These are phyloP conservation scores for Zoroaster sp. DNA, from an alignment of 53 echinoderm and acorn worm species.

Conservation along the genomic window DNA sequence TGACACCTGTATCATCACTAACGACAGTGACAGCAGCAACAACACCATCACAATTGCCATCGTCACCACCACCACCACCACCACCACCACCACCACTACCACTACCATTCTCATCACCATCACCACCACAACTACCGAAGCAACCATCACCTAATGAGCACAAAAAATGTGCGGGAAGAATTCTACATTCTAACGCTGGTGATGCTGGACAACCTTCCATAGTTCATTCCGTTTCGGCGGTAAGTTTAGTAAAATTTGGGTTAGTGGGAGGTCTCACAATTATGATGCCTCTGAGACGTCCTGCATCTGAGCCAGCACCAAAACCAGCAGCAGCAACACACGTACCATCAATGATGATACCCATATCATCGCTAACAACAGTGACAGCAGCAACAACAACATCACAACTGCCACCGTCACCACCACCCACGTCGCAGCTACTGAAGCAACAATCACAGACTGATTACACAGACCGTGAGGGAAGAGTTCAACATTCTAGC, in stretches of 20 bases:
- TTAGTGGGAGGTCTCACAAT: not conserved
- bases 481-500: no score
- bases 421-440: no score
- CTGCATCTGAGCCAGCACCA: no score
- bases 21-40: not conserved
- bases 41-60: not conserved
- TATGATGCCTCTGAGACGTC: not conserved
- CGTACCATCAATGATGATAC: no score
- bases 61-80: not conserved
- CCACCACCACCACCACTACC: not conserved
- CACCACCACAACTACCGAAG: not conserved
- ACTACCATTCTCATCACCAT: not conserved
- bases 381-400: no score
- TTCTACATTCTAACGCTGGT: not conserved
- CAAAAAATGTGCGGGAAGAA: not conserved
- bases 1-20: no score
- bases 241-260: not conserved
- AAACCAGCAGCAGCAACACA: no score
- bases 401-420: no score
- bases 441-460: no score
- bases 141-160: not conserved
- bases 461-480: no score
- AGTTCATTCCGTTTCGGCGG: not conserved
- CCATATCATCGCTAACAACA: no score
- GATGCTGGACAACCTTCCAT: not conserved